Evolutionary conservation across 2,797 vertebrate genomes (phyloP), one percentile per base, ranked within the genome.

Genomic region (Parauchenoglanis ngamensis): DNA sequence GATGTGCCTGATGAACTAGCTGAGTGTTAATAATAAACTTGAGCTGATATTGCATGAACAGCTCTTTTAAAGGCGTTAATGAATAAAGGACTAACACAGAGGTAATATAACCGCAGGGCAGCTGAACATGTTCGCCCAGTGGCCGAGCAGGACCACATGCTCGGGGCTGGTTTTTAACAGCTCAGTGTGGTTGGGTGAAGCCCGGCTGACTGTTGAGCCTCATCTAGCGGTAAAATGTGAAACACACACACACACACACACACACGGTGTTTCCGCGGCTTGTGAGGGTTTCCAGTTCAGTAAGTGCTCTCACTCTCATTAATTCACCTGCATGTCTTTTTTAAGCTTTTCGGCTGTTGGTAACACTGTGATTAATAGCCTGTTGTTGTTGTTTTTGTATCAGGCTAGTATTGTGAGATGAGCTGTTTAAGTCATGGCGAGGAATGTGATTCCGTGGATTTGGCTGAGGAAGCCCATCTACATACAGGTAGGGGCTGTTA

Each of bases 401-500:
- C 91, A 90, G 94, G 92, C 86, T 88, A 89, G 90, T 89, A 92
- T 86, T 92, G 96, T 96, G 97, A 97, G 95, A 97, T 97, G 96
- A 93, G 92, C 92, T 89, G 94, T 95, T 82, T 92, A 90, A 94
- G 94, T 95, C 95, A 98, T 98, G 97, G 97, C 97, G 90, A 96
- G 95, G 94, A 94, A 93, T 95, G 94, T 96, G 94, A 95, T 96
- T 94, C 94, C 96, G 92, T 96, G 96, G 95, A 94, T 96, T 93
- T 93, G 97, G 96, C 95, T 97, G 84, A 96, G 95, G 91, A 97
- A 96, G 90, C 95, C 95, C 91, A 94, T 93, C 89, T 94, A 95
- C 92, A 90, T 96, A 89, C 97, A 98, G 97, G 97, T 98, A 97
- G 95, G 96, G 0, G 61, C 44, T 31, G 80, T 67, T 83, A 8